Evolutionary conservation across 2,113 vertebrate genomes (phyloP).

Genomic region (Tupaia chinensis): DNA sequence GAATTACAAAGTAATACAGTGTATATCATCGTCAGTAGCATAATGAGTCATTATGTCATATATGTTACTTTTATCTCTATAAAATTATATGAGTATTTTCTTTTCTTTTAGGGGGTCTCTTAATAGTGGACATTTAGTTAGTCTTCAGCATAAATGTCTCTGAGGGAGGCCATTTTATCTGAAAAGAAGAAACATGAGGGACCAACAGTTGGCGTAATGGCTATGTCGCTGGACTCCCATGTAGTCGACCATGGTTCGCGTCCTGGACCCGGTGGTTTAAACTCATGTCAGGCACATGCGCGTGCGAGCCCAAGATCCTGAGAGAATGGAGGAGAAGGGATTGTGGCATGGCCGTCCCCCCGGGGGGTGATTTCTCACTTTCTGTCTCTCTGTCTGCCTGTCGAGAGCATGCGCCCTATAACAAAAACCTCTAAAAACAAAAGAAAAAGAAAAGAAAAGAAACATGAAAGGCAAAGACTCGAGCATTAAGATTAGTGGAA

Average conservation of each 20-base stretch:
- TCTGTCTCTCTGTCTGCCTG: too few species aligned
- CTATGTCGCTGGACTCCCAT: too few species aligned
- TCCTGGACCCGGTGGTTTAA: too few species aligned
- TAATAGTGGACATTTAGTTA: neutral
- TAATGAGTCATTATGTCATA: neutral
- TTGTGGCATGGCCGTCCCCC: too few species aligned
- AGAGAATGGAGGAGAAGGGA: too few species aligned
- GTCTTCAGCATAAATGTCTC: neutral
- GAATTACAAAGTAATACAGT: neutral
- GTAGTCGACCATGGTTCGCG: too few species aligned
- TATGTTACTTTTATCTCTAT: neutral
- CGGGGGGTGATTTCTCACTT: too few species aligned
- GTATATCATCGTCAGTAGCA: neutral
- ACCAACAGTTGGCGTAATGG: too few species aligned
- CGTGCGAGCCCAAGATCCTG: too few species aligned
- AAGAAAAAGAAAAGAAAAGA: neutral
- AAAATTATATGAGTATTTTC: neutral
- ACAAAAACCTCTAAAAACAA: too few species aligned
- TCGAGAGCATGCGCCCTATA: too few species aligned
- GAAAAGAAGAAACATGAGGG: neutral
- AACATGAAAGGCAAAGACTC: neutral
- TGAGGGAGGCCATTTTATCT: neutral
- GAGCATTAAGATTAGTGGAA: neutral
- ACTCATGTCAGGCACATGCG: too few species aligned
- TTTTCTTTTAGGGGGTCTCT: neutral